Conservation (phyloP, 2,888 invertebrate genomes). For the Spilosoma lubricipeda region DNA sequence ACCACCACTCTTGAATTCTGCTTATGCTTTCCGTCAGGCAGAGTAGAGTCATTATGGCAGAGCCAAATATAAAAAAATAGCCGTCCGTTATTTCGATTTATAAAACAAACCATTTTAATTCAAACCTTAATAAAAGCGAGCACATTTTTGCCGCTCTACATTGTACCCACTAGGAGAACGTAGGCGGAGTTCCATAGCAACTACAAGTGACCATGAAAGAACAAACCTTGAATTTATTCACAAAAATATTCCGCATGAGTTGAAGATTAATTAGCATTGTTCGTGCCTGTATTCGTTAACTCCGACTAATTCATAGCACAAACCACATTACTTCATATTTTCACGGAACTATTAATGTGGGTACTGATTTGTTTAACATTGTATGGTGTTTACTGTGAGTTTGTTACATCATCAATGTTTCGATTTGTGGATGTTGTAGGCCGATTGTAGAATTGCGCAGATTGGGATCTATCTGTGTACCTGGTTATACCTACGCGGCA, state of each 20-base stretch:
- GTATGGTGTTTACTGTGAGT: neutral
- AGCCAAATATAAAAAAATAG: too few species aligned
- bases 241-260: conserved; percentile 39
- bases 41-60: too few species aligned
- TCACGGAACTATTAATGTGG: conserved; percentile 26
- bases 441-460: neutral
- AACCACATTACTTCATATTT: conserved; percentile 41
- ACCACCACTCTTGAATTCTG: too few species aligned
- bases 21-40: too few species aligned
- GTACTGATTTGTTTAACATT: conserved; percentile 13
- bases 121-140: neutral
- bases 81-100: too few species aligned
- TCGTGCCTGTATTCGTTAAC: conserved; percentile 41
- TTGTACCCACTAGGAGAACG: neutral
- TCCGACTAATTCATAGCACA: conserved; percentile 39
- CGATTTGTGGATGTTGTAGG: neutral
- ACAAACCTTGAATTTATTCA: conserved; percentile 23
- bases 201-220: conserved; percentile 28
- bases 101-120: neutral
- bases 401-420: neutral
- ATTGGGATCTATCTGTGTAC: neutral
- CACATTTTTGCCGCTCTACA: neutral
- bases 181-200: neutral
- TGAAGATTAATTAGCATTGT: conserved; percentile 37
- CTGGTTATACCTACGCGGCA: too few species aligned